Percentiles rank a stretch among this genome's conserved stretches.
Conservation (phyloP, 30 jellyfish, hydroid and myxozoan species). For the Hydractinia symbiolongicarpus region DNA sequence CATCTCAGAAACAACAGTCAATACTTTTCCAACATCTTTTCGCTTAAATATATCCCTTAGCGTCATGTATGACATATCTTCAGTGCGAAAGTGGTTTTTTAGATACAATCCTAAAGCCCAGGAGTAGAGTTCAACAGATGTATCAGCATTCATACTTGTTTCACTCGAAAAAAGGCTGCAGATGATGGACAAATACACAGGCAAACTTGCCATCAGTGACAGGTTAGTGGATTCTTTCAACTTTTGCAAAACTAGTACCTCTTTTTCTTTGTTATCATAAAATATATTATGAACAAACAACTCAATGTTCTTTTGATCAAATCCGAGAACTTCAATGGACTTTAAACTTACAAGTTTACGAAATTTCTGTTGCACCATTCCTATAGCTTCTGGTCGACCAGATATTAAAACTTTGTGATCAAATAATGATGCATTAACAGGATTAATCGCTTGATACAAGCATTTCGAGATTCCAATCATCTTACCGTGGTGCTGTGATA, state of each 20-base stretch:
- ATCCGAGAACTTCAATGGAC: neutral
- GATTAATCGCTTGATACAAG: neutral
- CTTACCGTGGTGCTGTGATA: neutral
- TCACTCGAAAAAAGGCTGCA: neutral
- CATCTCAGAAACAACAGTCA: neutral
- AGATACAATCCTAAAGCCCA: conserved; percentile 15
- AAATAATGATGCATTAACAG: neutral
- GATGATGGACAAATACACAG: conserved; percentile 7
- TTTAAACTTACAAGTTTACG: neutral
- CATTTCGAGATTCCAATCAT: neutral
- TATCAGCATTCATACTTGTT: neutral
- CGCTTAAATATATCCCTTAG: conserved; percentile 3
- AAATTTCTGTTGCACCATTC: neutral
- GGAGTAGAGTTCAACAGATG: neutral
- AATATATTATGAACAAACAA: neutral
- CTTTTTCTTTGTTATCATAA: neutral
- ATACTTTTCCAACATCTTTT: neutral
- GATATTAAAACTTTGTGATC: neutral
- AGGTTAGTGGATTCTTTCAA: neutral
- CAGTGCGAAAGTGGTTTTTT: neutral
- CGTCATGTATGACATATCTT: neutral
- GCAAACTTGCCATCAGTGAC: neutral
- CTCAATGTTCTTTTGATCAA: neutral
- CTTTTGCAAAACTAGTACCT: neutral
- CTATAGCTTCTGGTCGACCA: conserved; percentile 6